These are phyloP conservation scores for Ibycter americanus DNA, from an alignment of 2,797 vertebrate genomes.

Conservation along the genomic window DNA sequence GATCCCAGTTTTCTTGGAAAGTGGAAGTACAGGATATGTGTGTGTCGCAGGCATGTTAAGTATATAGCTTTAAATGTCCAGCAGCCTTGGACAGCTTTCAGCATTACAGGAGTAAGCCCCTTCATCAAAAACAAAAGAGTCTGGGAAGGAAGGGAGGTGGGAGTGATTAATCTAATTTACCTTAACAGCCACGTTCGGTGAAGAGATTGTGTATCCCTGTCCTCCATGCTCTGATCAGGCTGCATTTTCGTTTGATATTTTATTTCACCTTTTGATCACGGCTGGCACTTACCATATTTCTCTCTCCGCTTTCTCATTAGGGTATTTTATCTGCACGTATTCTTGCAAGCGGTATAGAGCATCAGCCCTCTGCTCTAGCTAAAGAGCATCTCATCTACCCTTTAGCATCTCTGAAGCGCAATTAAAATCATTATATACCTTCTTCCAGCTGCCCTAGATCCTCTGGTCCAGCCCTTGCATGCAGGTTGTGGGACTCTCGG, in stretches of 20 bases:
- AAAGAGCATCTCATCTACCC: conserved; percentile 59
- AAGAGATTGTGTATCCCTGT: not conserved
- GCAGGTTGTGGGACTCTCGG: conserved; percentile 46
- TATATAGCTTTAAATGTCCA: conserved; percentile 22
- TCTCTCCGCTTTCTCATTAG: conserved; percentile 42
- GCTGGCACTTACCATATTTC: conserved; percentile 23
- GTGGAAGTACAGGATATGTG: not conserved
- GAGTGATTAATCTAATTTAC: conserved; percentile 59
- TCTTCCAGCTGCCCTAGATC: conserved; percentile 36
- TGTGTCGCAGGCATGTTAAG: not conserved
- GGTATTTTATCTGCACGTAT: conserved; percentile 25
- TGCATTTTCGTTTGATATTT: conserved; percentile 29
- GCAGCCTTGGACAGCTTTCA: not conserved
- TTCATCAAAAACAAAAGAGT: conserved; percentile 16
- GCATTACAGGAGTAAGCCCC: not conserved
- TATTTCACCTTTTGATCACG: conserved; percentile 62
- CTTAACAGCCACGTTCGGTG: conserved; percentile 37
- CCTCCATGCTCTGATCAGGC: conserved; percentile 12
- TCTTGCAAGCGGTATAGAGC: not conserved
- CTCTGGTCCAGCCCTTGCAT: not conserved
- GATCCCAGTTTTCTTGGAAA: conserved; percentile 33
- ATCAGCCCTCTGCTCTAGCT: not conserved
- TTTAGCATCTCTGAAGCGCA: conserved; percentile 57
- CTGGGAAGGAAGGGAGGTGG: not conserved
- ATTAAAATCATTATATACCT: conserved; percentile 65